These are phyloP conservation scores for Anguilla rostrata DNA, from an alignment of 2,113 vertebrate species.

Conservation along the genomic window DNA sequence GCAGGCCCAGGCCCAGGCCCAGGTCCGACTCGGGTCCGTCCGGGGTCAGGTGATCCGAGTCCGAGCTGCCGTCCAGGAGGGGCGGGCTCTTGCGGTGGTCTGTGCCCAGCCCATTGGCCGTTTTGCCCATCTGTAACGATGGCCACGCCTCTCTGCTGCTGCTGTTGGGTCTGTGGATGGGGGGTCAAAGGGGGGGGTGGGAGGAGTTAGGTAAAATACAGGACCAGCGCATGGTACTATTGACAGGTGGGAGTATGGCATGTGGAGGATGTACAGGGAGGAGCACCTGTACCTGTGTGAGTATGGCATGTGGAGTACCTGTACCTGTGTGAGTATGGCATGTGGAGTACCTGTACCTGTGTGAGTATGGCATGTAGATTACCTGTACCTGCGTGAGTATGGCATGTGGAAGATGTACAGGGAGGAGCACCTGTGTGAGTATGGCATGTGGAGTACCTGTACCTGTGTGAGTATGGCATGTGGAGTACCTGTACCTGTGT, in stretches of 20 bases:
- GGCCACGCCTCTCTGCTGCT: constrained; percentile 92
- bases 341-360: constrained; percentile 74
- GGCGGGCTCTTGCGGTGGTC: constrained; percentile 89
- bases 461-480: constrained; percentile 80
- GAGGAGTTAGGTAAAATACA: neutral
- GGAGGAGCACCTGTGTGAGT: too few species aligned
- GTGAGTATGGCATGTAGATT: constrained; percentile 53
- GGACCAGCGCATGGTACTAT: neutral
- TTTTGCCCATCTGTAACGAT: constrained; percentile 84
- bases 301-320: too few species aligned
- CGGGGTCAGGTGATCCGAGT: constrained; percentile 83
- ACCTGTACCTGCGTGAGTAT: constrained; percentile 81
- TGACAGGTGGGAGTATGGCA: too few species aligned
- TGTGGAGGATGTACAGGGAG: too few species aligned
- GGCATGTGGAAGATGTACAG: too few species aligned
- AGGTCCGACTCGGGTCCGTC: constrained; percentile 84
- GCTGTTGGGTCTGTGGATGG: constrained; percentile 77
- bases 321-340: constrained; percentile 82
- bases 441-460: constrained; percentile 20
- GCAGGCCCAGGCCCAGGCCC: constrained; percentile 55
- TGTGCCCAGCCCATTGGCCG: constrained; percentile 83
- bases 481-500: constrained; percentile 78
- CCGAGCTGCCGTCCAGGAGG: constrained; percentile 86
- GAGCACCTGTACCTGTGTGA: constrained; percentile 86
- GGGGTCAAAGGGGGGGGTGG: neutral